Conservation (phyloP, 1,140 invertebrate genomes). For the Yoshiicerus persimilis region DNA sequence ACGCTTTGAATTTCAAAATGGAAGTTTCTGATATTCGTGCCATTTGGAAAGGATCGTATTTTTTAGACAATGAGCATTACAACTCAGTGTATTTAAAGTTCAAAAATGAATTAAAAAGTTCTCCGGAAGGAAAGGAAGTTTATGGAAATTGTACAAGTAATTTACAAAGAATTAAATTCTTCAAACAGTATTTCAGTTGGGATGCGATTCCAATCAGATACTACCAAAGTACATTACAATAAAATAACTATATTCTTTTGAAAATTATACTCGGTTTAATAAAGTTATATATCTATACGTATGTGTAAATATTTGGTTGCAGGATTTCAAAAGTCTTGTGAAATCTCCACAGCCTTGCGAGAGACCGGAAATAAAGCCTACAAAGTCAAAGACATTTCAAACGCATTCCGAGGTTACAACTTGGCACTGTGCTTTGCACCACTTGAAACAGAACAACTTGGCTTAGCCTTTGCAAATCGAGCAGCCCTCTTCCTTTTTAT, state of each 20-base stretch:
- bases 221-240: not conserved
- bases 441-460: not conserved
- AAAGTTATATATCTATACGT: too few species aligned
- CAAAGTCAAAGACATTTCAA: not conserved
- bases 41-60: not conserved
- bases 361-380: not conserved
- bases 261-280: too few species aligned
- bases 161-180: not conserved
- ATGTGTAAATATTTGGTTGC: not conserved
- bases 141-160: not conserved
- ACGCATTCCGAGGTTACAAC: constrained; percentile 13
- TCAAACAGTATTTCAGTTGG: not conserved
- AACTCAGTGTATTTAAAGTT: not conserved
- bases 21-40: not conserved
- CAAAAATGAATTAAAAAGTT: not conserved
- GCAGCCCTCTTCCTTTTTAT: not conserved
- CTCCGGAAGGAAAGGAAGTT: not conserved
- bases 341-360: not conserved
- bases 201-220: not conserved
- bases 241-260: not conserved
- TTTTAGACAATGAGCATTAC: not conserved
- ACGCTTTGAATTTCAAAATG: too few species aligned
- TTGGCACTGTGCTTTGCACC: constrained; percentile 26
- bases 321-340: not conserved
- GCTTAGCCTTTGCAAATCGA: not conserved